phyloP scores from a whole-genome alignment of 2,888 invertebrate species.

The Dasysyrphus albostriatus region DNA sequence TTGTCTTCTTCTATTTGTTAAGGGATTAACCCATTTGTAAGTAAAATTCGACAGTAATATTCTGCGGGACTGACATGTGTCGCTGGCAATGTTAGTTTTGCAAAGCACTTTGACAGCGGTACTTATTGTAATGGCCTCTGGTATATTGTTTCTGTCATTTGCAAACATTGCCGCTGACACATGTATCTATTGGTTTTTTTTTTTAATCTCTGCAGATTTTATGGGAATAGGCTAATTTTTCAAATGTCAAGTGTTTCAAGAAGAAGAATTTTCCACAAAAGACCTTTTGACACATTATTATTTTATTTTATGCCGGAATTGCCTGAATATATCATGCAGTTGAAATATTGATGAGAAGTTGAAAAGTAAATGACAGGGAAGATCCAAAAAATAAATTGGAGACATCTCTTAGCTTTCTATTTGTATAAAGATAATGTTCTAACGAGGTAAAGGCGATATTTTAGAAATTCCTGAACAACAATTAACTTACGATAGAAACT shows the following conservation, averaged over 20 bases:
- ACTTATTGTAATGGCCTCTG: slow-evolving; percentile 55
- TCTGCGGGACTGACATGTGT: slow-evolving; percentile 67
- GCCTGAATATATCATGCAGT: neutral
- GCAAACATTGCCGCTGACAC: slow-evolving; percentile 31
- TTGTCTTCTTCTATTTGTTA: neutral
- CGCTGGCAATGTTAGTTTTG: slow-evolving; percentile 24
- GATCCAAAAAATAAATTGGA: neutral
- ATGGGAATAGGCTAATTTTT: slow-evolving; percentile 42
- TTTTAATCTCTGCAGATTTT: neutral
- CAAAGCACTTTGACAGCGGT: slow-evolving; percentile 58
- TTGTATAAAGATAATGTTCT: neutral
- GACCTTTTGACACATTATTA: slow-evolving; percentile 7
- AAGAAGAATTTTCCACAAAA: slow-evolving; percentile 22
- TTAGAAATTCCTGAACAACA: too few species aligned
- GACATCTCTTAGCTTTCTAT: neutral
- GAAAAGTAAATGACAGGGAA: neutral
- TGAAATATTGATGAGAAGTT: neutral
- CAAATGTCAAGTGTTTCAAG: slow-evolving; percentile 17
- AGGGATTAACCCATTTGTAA: slow-evolving; percentile 69
- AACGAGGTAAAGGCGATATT: too few species aligned
- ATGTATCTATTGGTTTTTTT: slow-evolving; percentile 7
- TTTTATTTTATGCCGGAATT: slow-evolving; percentile 46
- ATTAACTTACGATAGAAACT: too few species aligned
- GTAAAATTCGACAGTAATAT: slow-evolving; percentile 55
- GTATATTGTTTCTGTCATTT: slow-evolving; percentile 62